phyloP scores from a whole-genome alignment of 2,888 invertebrate genomes.

The Heliconius aoede region DNA sequence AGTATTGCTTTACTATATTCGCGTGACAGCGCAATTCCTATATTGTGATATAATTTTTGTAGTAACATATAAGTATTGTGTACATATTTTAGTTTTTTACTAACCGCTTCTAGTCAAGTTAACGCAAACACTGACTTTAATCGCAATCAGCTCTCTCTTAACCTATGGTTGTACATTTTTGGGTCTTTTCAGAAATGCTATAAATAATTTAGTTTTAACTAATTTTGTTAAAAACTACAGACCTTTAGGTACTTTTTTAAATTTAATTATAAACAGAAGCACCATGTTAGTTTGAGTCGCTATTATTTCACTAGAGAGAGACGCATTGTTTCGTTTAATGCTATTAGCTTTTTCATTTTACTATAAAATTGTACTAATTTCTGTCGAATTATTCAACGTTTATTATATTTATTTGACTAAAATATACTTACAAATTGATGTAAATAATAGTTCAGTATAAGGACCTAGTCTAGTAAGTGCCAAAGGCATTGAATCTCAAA shows the following conservation, averaged over 20 bases:
- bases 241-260: not conserved
- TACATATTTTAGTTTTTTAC: constrained; percentile 47
- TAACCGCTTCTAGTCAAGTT: constrained; percentile 62
- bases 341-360: not conserved
- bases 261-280: not conserved
- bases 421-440: not conserved
- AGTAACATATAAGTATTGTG: constrained; percentile 52
- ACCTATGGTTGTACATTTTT: not conserved
- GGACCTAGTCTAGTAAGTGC: constrained; percentile 72
- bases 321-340: not conserved
- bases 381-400: no score
- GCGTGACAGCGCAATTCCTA: constrained; percentile 77
- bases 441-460: constrained; percentile 45
- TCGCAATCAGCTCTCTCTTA: constrained; percentile 45
- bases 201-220: not conserved
- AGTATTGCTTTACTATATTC: constrained; percentile 58
- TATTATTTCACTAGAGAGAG: not conserved
- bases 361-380: not conserved
- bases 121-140: constrained; percentile 43
- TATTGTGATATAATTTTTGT: constrained; percentile 78
- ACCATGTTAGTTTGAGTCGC: not conserved
- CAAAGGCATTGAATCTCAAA: constrained; percentile 79
- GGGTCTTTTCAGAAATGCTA: not conserved
- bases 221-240: not conserved
- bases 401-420: not conserved